Evolutionary conservation across 1,140 invertebrate species (phyloP).

Genomic region (Heliconius hewitsoni): DNA sequence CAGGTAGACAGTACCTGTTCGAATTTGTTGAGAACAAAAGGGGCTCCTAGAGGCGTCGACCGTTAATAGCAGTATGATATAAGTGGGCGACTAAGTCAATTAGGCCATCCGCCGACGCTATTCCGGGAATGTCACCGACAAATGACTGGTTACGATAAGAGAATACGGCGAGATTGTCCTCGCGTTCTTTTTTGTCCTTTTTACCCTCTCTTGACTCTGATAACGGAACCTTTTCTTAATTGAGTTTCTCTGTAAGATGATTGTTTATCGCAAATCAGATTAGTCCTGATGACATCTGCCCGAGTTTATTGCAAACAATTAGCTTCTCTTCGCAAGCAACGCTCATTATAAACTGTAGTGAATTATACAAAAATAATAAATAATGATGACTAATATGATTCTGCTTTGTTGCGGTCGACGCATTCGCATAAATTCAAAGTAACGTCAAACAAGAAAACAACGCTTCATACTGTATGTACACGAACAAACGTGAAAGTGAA

Average conservation of each 20-base stretch:
- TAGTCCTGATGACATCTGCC: slow-evolving; percentile 45
- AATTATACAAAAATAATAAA: slow-evolving; percentile 37
- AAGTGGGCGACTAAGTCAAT: slow-evolving; percentile 78
- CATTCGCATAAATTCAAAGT: slow-evolving; percentile 44
- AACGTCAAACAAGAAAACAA: slow-evolving; percentile 49
- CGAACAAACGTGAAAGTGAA: slow-evolving; percentile 40
- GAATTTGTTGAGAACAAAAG: slow-evolving; percentile 69
- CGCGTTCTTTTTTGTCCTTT: slow-evolving; percentile 61
- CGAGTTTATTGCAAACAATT: slow-evolving; percentile 54
- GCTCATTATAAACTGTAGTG: slow-evolving; percentile 28
- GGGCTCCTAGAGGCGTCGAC: slow-evolving; percentile 66
- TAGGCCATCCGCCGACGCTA: slow-evolving; percentile 76
- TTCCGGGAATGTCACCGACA: slow-evolving; percentile 78
- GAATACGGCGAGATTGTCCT: slow-evolving; percentile 60
- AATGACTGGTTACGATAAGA: slow-evolving; percentile 73
- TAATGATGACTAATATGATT: slow-evolving; percentile 47
- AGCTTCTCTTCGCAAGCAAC: slow-evolving; percentile 40
- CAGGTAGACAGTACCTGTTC: slow-evolving; percentile 70
- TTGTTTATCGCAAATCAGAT: slow-evolving; percentile 70
- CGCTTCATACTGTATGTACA: slow-evolving; percentile 32
- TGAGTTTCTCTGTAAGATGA: slow-evolving; percentile 69
- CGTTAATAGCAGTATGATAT: slow-evolving; percentile 67
- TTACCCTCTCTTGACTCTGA: slow-evolving; percentile 55
- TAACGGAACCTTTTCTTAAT: slow-evolving; percentile 75
- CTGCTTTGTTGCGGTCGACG: slow-evolving; percentile 46